Conservation (phyloP, 1,140 invertebrate genomes). For the Diprion similis region DNA sequence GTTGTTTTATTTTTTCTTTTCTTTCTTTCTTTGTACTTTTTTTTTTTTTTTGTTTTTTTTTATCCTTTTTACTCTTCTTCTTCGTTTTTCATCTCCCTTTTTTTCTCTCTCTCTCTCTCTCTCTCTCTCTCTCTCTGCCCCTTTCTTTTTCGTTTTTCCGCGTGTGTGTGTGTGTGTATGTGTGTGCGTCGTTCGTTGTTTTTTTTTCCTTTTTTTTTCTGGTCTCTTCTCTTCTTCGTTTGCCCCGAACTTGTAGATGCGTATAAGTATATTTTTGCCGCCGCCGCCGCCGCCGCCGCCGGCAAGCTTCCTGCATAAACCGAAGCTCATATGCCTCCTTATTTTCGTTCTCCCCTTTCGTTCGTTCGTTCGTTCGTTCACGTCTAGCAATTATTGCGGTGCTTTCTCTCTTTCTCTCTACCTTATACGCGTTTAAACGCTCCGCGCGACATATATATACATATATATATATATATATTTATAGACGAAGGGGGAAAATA, state of each 20-base stretch:
- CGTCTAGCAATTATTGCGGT: conserved; percentile 13
- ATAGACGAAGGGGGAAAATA: neutral
- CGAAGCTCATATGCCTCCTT: conserved; percentile 18
- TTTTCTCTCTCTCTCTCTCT: too few species aligned
- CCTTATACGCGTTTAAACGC: conserved; percentile 6
- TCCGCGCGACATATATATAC: neutral
- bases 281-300: neutral
- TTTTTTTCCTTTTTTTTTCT: too few species aligned
- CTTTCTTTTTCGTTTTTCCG: too few species aligned
- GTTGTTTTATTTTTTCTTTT: conserved; percentile 3
- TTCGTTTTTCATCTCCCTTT: neutral
- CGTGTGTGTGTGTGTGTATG: conserved; percentile 14
- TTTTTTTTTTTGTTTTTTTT: conserved; percentile 11
- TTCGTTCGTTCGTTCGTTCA: neutral
- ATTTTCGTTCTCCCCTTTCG: conserved; percentile 9
- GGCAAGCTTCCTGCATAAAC: conserved; percentile 19
- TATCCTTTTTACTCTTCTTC: conserved; percentile 18
- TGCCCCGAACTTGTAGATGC: too few species aligned
- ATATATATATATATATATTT: too few species aligned
- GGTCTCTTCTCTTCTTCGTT: too few species aligned
- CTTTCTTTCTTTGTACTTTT: conserved; percentile 3
- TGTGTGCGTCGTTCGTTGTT: conserved; percentile 9
- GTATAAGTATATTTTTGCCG: too few species aligned
- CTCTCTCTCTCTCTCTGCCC: too few species aligned
- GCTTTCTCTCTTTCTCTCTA: conserved; percentile 11